phyloP scores from a whole-genome alignment of 2,113 vertebrate genomes.

The Nansenia antarctica region DNA sequence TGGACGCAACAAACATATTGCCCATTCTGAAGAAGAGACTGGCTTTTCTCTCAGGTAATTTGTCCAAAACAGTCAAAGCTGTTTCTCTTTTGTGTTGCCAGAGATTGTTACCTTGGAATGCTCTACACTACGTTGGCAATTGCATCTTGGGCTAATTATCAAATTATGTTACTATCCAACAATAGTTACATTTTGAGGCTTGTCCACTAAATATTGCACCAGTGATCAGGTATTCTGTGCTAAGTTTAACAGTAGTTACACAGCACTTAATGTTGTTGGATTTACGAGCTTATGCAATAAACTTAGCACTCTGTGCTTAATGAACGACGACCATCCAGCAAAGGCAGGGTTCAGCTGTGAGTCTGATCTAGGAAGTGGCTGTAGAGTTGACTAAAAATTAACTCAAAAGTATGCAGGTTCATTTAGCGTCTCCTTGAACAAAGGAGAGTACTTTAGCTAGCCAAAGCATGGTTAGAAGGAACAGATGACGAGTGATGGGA shows the following conservation, averaged over 20 bases:
- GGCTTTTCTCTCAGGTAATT: conserved; percentile 94
- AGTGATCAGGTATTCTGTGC: not conserved
- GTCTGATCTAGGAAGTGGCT: not conserved
- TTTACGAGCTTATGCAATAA: not conserved
- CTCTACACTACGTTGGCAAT: not conserved
- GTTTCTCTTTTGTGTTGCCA: not conserved
- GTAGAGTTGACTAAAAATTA: not conserved
- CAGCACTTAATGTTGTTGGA: not conserved
- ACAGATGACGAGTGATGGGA: too few relatives aligned
- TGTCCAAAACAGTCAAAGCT: conserved; percentile 12
- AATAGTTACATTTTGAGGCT: too few relatives aligned
- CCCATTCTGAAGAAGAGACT: conserved; percentile 94
- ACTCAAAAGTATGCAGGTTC: not conserved
- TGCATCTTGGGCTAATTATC: too few relatives aligned
- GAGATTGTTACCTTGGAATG: not conserved
- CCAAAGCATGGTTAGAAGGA: too few relatives aligned
- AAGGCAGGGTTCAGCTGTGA: not conserved
- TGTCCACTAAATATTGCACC: too few relatives aligned
- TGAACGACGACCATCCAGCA: not conserved
- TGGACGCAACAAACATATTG: conserved; percentile 92
- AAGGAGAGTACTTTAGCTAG: too few relatives aligned
- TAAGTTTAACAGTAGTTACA: not conserved
- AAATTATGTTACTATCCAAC: too few relatives aligned
- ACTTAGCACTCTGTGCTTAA: not conserved
- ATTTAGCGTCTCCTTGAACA: too few relatives aligned